Base-by-base conservation (phyloP, 2,113 vertebrate genomes). In the Nansenia antarctica region DNA sequence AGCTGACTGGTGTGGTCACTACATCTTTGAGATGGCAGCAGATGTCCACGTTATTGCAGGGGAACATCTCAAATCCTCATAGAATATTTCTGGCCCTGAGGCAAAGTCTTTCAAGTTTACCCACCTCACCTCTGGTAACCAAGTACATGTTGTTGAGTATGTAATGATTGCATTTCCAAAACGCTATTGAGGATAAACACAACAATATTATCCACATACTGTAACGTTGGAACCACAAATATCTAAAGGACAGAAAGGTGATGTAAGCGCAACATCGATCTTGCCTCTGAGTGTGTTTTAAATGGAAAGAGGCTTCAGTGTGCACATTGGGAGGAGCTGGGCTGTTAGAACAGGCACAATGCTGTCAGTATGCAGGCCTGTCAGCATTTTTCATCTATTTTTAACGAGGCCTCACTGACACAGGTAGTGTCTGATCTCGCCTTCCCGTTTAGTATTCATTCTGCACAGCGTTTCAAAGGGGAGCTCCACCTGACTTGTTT, bases 361-460 rank as follows among this genome's bases (percentile, higher is more conserved):
- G 35, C 72, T 67, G 63, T 64, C 58, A 62, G 53, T 12, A 26
- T 32, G 42, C 59, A 55, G 45, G 53, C 15, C 52, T 62, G 59
- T 79, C 74, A 65, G 53, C 65, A 62, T 63, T 35, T 61, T 58
- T 71, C 64, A 71, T 77, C 65, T 62, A 61, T 71, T 62, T 74
- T 77, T 77, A 81, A 77, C 67, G 47, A 55, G 45, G 63, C 62
- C 64, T 69, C 54, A 15, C 70, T 70, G 79, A 81, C 64, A 65
- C 67, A 26, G 65, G 74, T 71, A 15, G 57, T 69, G 68, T 74
- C 67, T 74, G 74, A 81, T 81, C 68, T 71, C 14, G 9, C 63
- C 72, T 24, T 64, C 49, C 65, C 62, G 26, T 70, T 75, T 65
- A 55, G 69, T 49, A 73, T 72, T 55, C 63, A 30, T 39, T 52